Conservation (phyloP, 2,888 invertebrate genomes). For the Cyaniris semiargus region DNA sequence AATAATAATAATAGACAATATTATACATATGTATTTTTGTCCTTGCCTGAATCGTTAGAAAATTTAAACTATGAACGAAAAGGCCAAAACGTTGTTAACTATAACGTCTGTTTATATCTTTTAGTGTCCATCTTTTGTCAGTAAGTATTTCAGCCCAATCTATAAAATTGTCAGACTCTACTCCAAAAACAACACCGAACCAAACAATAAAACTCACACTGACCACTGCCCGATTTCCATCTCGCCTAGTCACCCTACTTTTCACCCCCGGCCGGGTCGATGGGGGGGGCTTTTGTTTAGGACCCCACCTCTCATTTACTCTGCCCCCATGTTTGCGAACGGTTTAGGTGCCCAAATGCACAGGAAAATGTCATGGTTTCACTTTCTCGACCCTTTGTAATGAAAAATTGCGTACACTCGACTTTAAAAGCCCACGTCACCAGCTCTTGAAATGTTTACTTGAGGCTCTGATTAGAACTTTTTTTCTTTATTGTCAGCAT, state of each 20-base stretch:
- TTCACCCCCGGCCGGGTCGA: constrained; percentile 65
- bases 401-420: constrained; percentile 41
- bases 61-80: too few relatives aligned
- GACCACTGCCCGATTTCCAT: constrained; percentile 29
- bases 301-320: constrained; percentile 72
- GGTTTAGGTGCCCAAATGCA: constrained; percentile 78
- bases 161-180: too few relatives aligned
- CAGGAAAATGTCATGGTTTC: constrained; percentile 76
- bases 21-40: too few relatives aligned
- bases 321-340: constrained; percentile 73
- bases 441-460: constrained; percentile 8
- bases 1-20: too few relatives aligned
- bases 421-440: constrained; percentile 30
- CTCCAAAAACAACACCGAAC: not conserved
- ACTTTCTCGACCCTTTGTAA: constrained; percentile 58
- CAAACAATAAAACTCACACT: not conserved
- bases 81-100: too few relatives aligned
- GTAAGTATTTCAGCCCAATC: too few relatives aligned
- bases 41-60: too few relatives aligned
- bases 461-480: not conserved
- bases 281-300: constrained; percentile 76
- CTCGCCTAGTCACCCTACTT: constrained; percentile 45
- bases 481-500: not conserved
- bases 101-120: too few relatives aligned
- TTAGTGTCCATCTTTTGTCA: too few relatives aligned